Conservation (phyloP, 2,888 invertebrate genomes). For the Hypomecis punctinalis region DNA sequence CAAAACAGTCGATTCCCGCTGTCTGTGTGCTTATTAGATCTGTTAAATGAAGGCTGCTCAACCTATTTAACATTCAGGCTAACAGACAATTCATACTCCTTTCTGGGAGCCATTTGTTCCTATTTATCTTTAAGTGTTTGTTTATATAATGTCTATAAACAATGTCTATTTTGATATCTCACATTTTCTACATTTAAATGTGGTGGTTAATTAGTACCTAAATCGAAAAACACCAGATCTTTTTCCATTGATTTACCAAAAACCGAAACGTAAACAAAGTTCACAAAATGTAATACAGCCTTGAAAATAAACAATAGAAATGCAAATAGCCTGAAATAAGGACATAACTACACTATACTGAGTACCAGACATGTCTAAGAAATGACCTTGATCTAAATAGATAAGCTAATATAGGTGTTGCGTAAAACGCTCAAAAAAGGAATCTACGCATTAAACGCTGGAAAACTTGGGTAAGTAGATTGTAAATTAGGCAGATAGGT, state of each 20-base stretch:
- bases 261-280: not conserved
- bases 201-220: too few relatives aligned
- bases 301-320: conserved; percentile 5
- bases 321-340: conserved; percentile 5
- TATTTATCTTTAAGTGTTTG: too few relatives aligned
- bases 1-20: too few relatives aligned
- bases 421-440: conserved; percentile 8
- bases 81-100: too few relatives aligned
- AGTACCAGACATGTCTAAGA: conserved; percentile 36
- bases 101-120: too few relatives aligned
- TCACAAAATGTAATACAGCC: not conserved
- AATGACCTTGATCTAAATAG: conserved; percentile 47
- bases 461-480: conserved; percentile 20
- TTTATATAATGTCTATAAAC: too few relatives aligned
- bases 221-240: too few relatives aligned
- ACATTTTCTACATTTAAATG: too few relatives aligned
- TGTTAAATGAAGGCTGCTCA: too few relatives aligned
- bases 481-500: not conserved
- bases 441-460: conserved; percentile 19
- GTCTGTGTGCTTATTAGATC: too few relatives aligned
- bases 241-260: not conserved
- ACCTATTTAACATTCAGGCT: too few relatives aligned
- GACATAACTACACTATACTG: not conserved
- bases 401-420: conserved; percentile 32
- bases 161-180: too few relatives aligned